A percentile compares a stretch with the other conserved stretches of the same genome.
Evolutionary conservation across 2,888 invertebrate genomes (phyloP).

Genomic region (Sepioteuthis lessoniana): DNA sequence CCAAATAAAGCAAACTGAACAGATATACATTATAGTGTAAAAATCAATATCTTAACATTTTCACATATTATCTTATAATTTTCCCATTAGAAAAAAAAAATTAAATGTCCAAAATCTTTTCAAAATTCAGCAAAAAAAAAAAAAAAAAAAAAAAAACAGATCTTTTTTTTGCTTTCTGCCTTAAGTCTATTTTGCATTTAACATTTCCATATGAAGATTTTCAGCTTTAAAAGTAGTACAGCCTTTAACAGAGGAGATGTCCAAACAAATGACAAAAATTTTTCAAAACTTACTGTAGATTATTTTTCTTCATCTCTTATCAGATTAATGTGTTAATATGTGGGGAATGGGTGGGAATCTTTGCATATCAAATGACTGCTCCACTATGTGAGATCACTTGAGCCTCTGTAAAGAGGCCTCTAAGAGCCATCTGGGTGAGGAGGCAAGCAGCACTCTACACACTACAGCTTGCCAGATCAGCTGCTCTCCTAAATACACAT

Average conservation of each 20-base stretch:
- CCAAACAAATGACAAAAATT: not conserved
- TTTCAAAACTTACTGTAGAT: not conserved
- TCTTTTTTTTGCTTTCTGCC: not conserved
- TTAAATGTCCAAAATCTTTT: too few relatives aligned
- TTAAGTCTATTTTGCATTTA: not conserved
- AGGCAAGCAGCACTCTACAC: not conserved
- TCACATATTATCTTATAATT: slow-evolving; percentile 6
- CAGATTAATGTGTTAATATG: slow-evolving; percentile 33
- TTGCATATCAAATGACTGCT: not conserved
- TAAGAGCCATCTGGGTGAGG: not conserved
- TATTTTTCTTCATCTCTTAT: slow-evolving; percentile 20
- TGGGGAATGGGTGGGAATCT: not conserved
- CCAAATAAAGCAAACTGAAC: not conserved
- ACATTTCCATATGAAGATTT: not conserved
- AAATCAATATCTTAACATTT: not conserved
- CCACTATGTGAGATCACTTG: not conserved
- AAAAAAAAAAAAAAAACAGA: too few relatives aligned
- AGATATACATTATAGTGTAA: not conserved
- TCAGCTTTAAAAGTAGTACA: not conserved
- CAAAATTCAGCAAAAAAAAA: too few relatives aligned
- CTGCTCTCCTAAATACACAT: not conserved
- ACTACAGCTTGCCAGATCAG: not conserved
- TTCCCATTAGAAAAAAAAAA: not conserved
- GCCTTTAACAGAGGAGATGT: not conserved
- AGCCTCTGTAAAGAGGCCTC: not conserved